Evolutionary conservation across 2,888 invertebrate species (phyloP), one percentile per base, ranked within the genome.

Genomic region (Holacanthella duospinosa): DNA sequence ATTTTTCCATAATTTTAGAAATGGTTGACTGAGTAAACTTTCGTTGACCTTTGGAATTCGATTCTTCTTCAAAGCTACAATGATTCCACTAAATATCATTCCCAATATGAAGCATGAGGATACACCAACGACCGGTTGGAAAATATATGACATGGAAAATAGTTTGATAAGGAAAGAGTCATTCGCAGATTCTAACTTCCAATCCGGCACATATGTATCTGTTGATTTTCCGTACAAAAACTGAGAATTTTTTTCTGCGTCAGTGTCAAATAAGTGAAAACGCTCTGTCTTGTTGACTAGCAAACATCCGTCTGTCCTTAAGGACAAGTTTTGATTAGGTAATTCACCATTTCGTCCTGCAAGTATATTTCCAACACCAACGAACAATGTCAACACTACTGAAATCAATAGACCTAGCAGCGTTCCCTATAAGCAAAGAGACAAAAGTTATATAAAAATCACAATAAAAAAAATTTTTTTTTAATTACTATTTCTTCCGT

Each of bases 401-500:
- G 58, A 58, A 6, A 58, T 9, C 4, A 28, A 3, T 3, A 58
- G 6, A 6, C 29, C 58, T 3, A 58, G 3, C 9, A 55, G 28
- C 9, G 55, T 55, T 3, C 55, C 55, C 55, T 29, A 27, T 4
- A 55, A 55, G n/a, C n/a, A n/a, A n/a, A n/a, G n/a, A n/a, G n/a
- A n/a, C n/a, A n/a, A n/a, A n/a, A n/a, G n/a, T n/a, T n/a, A n/a
- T n/a, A n/a, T n/a, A n/a, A n/a, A n/a, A n/a, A n/a, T n/a, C n/a
- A n/a, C n/a, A n/a, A n/a, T n/a, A n/a, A n/a, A n/a, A n/a, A n/a
- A n/a, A n/a, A n/a, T n/a, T n/a, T n/a, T n/a, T n/a, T n/a, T n/a
- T n/a, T n/a, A 75, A 21, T 9, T 78, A 86, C 87, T 80, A 86
- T 88, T 25, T 85, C 80, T 75, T 92, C 93, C 2, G 89, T 86